Evolutionary conservation across 2,888 invertebrate species (phyloP), one percentile per base, ranked within the genome.

Genomic region (Helicoverpa assulta): DNA sequence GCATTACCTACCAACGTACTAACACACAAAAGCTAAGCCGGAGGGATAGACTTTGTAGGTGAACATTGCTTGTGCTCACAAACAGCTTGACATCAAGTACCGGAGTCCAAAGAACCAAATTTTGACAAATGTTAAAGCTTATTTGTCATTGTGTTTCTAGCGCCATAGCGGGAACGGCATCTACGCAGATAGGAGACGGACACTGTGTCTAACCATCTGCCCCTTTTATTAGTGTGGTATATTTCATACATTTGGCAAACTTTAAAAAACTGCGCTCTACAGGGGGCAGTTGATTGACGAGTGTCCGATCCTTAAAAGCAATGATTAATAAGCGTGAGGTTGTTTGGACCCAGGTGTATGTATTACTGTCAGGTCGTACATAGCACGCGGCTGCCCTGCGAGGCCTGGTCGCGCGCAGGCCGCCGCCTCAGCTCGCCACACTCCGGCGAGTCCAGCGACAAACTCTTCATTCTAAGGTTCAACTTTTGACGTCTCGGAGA

Each of bases 381-480:
- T 94, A 96, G 95, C 85, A 96, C 95, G 89, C 96, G 94, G 95
- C 96, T 96, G 92, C 96, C 95, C 89, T 96, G 95, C 72, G 96
- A 92, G 78, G 95, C 89, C 73, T 92, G 93, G 82, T 94, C 95
- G 73, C 96, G 89, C 70, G 88, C 82, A 47, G 95, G 97, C 64
- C 98, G 97, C 55, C 98, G 96, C 86, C 98, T 96, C 89, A 96
- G 93, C 92, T 98, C 98, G 74, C 98, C 97, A 86, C 98, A 98
- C 94, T 99, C 99, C 78, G 99, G 99, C 43, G 99, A 99, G 94
- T 99, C 99, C 97, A 99, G 96, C 76, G 99, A 99, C 88, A 99
- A 97, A 92, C 99, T 99, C 97, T 99, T 99, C 99, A 99, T 99
- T 92, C 99, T 97, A 94, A 99, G 97, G 96, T 99, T 99, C 96